Base-by-base conservation (phyloP, 2,797 vertebrate genomes). In the Labroides dimidiatus region DNA sequence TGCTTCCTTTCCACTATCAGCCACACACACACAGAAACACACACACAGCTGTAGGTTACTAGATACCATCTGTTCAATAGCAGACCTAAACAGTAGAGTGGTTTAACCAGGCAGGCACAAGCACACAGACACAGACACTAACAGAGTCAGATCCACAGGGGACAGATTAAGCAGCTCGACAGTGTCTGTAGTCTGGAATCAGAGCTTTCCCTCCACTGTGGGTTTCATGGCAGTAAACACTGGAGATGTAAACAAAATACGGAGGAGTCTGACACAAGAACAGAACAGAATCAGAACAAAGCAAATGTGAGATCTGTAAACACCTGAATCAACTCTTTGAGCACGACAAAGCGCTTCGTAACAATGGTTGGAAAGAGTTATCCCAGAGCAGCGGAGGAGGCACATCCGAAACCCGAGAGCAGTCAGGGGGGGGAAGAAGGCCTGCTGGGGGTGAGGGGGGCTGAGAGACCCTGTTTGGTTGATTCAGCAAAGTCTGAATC, bases 51-150 rank as follows among this genome's bases (percentile, higher is more conserved):
- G 68, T n/a, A 64, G 77, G 62, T 23, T 60, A 59, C 76, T 67
- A 74, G 71, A 56, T 19, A 59, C 84, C 84, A 91, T 90, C 87
- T 90, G 87, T 86, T 82, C 78, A 59, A 81, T 77, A 75, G 73
- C 70, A 87, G 84, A 84, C 80, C 77, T 84, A 74, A 84, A 89
- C 78, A 87, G 75, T 82, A 65, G 58, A 82, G 64, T 68, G 75
- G 55, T 89, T 91, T 85, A 89, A 80, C 77, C 64, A 82, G 84
- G 74, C 85, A 82, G 88, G 77, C 56, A 59, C 57, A 78, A 84
- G 75, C 58, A 55, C 33, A 44, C 48, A 27, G 16, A 48, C 47
- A 14, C 47, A 49, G 36, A 39, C 30, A 33, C n/a, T 15, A 4
- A 6, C 43, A 45, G 9, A 45, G n/a, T 45, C 43, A 19, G 48